Evolutionary conservation across 2,797 vertebrate species (phyloP).

Genomic region (Pterois miles): DNA sequence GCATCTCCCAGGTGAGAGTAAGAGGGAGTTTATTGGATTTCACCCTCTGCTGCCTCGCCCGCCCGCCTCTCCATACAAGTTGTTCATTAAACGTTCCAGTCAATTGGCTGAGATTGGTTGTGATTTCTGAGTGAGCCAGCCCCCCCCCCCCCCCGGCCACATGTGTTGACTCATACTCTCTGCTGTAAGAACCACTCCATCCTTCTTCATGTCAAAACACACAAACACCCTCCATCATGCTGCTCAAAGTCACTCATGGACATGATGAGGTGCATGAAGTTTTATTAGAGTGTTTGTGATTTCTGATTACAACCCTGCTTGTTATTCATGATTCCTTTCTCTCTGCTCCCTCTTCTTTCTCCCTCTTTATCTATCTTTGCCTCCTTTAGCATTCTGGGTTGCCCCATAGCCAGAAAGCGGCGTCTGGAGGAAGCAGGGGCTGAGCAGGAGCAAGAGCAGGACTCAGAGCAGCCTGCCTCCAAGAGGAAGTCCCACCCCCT

Average conservation of each 20-base stretch:
- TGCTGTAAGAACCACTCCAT: constrained; percentile 42
- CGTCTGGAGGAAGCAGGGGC: constrained; percentile 88
- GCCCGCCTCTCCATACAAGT: constrained; percentile 60
- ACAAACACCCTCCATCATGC: constrained; percentile 4
- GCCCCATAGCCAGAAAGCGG: constrained; percentile 94
- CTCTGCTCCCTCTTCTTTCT: not conserved
- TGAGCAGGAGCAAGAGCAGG: constrained; percentile 80
- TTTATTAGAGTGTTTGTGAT: not conserved
- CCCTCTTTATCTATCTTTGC: not conserved
- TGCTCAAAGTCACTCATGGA: constrained; percentile 3
- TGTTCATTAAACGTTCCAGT: constrained; percentile 84
- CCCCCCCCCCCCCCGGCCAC: constrained; percentile 62
- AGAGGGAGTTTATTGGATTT: constrained; percentile 82
- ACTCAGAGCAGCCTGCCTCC: constrained; percentile 81
- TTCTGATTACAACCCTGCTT: not conserved
- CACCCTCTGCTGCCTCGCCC: constrained; percentile 66
- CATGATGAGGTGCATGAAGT: constrained; percentile 13
- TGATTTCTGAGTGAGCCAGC: constrained; percentile 58
- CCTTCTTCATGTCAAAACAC: constrained; percentile 37
- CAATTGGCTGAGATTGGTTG: constrained; percentile 76
- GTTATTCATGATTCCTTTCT: not conserved
- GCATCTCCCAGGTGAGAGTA: constrained; percentile 73
- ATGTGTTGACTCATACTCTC: constrained; percentile 12
- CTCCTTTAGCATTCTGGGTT: constrained; percentile 88
- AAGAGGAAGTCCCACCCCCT: constrained; percentile 94